Evolutionary conservation across 2,113 vertebrate species (phyloP), one percentile per base, ranked within the genome.

Genomic region (Caranx ignobilis): DNA sequence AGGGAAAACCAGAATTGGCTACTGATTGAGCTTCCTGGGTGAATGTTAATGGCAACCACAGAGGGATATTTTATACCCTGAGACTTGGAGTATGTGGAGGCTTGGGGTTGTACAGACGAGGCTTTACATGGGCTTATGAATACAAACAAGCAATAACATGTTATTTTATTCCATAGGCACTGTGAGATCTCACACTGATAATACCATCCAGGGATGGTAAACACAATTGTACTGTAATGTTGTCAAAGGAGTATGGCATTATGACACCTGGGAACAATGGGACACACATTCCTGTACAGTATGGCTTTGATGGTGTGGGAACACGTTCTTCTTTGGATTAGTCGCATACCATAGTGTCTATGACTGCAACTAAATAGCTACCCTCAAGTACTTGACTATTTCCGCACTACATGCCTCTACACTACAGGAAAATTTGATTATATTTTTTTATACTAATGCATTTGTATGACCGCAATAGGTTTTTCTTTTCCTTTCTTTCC

Each of bases 11-110:
- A 75, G 86, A 89, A 81, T 77, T 92, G 89, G 86, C 90, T 89
- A 87, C 90, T 91, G 92, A 91, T 91, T 92, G 85, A 85, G 87
- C 92, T 93, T 94, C 91, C 93, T 93, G 92, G 91, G 92, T 94
- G 93, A 93, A 89, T 85, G 85, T 90, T 85, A 74, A 87, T 92
- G 85, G 83, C 83, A 79, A 93, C 89, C 88, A 84, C 88, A 92
- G 57, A 82, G 66, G 68, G 87, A 92, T 90, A 90, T 87, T 77
- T 85, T 85, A 91, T 89, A 86, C 83, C 70, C 77, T 59, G 60
- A 84, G 70, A 68, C 77, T 80, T 76, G 47, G 71, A 89, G 74
- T 72, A 61, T 77, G 69, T 54, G 31, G 66, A 50, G 37, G 39
- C 69, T 61, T 26, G 60, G 67, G 55, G 56, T 67, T 73, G 59